Percentiles rank a stretch among this genome's conserved stretches.
phyloP scores from a whole-genome alignment of 2,888 invertebrate genomes.

The Empis livida region DNA sequence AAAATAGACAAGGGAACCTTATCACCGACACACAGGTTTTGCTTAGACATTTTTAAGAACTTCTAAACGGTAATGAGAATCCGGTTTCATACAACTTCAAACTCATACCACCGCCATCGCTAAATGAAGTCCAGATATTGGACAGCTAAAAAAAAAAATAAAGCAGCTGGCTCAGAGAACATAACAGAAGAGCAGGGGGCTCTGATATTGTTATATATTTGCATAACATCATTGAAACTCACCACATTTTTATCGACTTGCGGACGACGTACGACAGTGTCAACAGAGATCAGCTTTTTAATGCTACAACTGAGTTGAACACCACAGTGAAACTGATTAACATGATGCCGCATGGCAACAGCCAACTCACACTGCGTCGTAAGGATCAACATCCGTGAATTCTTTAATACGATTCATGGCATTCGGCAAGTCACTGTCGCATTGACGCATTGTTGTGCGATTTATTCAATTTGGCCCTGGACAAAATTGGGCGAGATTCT shows the following conservation, averaged over 20 bases:
- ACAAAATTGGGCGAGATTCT: constrained; percentile 1
- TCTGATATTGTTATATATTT: constrained; percentile 1
- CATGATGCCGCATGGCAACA: neutral
- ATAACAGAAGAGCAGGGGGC: neutral
- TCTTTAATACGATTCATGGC: neutral
- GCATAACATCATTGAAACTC: neutral
- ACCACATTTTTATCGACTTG: constrained; percentile 3
- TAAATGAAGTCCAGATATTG: too few relatives aligned
- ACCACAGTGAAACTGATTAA: constrained; percentile 1
- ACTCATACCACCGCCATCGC: too few relatives aligned
- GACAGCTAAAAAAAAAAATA: neutral
- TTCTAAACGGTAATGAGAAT: too few relatives aligned
- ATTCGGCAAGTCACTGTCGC: neutral
- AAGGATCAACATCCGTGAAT: neutral
- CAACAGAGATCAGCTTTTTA: neutral
- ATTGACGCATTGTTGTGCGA: neutral
- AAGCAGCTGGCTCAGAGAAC: neutral
- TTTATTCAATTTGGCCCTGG: constrained; percentile 4
- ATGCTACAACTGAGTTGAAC: constrained; percentile 1
- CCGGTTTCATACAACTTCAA: too few relatives aligned
- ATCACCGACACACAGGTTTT: too few relatives aligned
- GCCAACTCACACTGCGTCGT: neutral
- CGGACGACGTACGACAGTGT: constrained; percentile 5
- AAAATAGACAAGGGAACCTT: too few relatives aligned
- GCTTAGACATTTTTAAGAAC: too few relatives aligned